Evolutionary conservation across 2,113 vertebrate species (phyloP).

Genomic region (Amphiprion percula): DNA sequence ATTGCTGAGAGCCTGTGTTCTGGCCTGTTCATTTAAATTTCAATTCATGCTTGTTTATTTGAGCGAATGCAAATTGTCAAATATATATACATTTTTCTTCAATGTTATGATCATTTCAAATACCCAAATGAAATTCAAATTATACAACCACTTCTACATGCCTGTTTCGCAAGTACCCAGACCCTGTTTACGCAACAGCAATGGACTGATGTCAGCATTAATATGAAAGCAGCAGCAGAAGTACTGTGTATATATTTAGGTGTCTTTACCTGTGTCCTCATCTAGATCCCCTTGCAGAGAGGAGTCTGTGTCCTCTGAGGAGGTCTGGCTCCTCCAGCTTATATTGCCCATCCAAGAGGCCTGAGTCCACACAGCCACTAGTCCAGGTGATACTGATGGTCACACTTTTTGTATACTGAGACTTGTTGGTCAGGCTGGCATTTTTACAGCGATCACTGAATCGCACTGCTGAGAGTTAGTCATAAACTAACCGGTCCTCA

Average conservation of each 20-base stretch:
- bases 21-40: slow-evolving; percentile 22
- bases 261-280: slow-evolving; percentile 78
- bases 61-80: neutral
- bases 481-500: slow-evolving; percentile 48
- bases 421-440: slow-evolving; percentile 34
- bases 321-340: slow-evolving; percentile 77
- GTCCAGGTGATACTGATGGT: slow-evolving; percentile 14
- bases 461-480: slow-evolving; percentile 71
- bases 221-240: neutral
- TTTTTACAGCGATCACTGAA: slow-evolving; percentile 44
- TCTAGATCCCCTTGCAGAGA: slow-evolving; percentile 72
- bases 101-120: neutral
- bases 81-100: neutral
- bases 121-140: no score
- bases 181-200: neutral
- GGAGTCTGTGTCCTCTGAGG: slow-evolving; percentile 72
- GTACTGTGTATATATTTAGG: neutral
- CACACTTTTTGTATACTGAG: slow-evolving; percentile 3
- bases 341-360: slow-evolving; percentile 78
- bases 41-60: neutral
- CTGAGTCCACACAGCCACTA: slow-evolving; percentile 26
- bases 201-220: slow-evolving; percentile 5
- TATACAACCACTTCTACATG: neutral
- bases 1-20: neutral
- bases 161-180: neutral